These are phyloP conservation scores for Teinopalpus imperialis DNA, from an alignment of 2,888 invertebrate genomes.

Conservation along the genomic window DNA sequence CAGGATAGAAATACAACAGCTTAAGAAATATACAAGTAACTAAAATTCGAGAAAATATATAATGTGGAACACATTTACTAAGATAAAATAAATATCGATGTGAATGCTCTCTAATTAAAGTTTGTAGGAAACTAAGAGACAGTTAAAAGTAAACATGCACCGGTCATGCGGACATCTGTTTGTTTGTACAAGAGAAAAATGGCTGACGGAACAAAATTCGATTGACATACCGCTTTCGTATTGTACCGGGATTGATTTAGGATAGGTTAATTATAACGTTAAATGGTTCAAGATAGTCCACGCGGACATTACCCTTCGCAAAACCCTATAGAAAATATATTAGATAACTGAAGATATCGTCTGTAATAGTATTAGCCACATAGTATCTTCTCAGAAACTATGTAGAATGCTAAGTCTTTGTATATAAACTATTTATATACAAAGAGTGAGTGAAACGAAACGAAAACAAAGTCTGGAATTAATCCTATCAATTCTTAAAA, in stretches of 20 bases:
- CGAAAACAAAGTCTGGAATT: too few species aligned
- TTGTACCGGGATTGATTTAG: constrained; percentile 60
- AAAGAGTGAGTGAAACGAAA: too few species aligned
- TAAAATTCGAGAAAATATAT: too few species aligned
- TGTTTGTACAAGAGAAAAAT: constrained; percentile 54
- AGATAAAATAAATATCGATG: constrained; percentile 19
- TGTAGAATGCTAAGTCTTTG: too few species aligned
- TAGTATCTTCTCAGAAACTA: too few species aligned
- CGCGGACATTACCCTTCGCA: constrained; percentile 1
- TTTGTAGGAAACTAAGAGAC: constrained; percentile 35
- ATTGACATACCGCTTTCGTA: constrained; percentile 66
- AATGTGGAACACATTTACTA: too few species aligned
- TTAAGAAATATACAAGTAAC: too few species aligned
- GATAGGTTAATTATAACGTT: constrained; percentile 44
- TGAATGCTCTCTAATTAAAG: constrained; percentile 19
- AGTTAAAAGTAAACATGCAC: constrained; percentile 69
- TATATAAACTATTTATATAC: too few species aligned
- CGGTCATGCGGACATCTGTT: constrained; percentile 60
- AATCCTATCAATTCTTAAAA: too few species aligned
- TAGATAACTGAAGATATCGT: too few species aligned
- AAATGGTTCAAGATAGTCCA: constrained; percentile 11
- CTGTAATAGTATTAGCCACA: too few species aligned
- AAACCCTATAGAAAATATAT: not conserved
- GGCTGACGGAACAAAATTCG: constrained; percentile 53
- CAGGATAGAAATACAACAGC: too few species aligned